phyloP scores from a whole-genome alignment of 2,888 invertebrate species.

The Epinotia brunnichana region DNA sequence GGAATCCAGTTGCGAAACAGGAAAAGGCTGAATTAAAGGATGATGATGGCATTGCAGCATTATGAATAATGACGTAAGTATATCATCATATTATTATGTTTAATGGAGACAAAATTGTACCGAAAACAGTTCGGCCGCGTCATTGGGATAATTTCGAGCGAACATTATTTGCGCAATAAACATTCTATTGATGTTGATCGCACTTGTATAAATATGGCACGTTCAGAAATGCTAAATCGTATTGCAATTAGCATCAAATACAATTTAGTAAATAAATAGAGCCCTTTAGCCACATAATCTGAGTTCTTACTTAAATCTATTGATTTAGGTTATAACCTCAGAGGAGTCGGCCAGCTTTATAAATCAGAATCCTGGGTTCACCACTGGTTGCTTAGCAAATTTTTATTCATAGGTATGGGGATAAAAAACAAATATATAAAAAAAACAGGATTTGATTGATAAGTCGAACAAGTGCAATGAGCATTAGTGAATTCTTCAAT shows the following conservation, averaged over 20 bases:
- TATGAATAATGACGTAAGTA: neutral
- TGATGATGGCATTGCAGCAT: neutral
- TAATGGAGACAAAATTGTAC: neutral
- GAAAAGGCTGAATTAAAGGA: no score
- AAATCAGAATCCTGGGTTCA: no score
- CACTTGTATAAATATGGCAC: slow-evolving; percentile 7
- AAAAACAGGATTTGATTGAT: neutral
- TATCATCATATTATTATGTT: neutral
- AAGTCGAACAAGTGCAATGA: neutral
- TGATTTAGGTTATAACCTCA: no score
- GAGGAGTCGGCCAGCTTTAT: neutral
- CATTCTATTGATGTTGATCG: slow-evolving; percentile 4
- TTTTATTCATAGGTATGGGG: no score
- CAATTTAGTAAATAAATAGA: neutral
- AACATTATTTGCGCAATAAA: slow-evolving; percentile 2
- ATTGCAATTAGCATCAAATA: neutral
- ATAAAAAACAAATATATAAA: no score
- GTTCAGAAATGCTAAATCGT: neutral
- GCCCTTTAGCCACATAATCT: neutral
- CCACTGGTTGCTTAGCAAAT: no score
- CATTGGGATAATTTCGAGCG: slow-evolving; percentile 15
- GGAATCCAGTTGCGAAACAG: no score
- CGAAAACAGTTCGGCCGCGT: neutral
- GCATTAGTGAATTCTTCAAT: slow-evolving; percentile 15
- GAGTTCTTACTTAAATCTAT: neutral